Evolutionary conservation across 1,140 invertebrate genomes (phyloP).

Genomic region (Protaetia brevitarsis): DNA sequence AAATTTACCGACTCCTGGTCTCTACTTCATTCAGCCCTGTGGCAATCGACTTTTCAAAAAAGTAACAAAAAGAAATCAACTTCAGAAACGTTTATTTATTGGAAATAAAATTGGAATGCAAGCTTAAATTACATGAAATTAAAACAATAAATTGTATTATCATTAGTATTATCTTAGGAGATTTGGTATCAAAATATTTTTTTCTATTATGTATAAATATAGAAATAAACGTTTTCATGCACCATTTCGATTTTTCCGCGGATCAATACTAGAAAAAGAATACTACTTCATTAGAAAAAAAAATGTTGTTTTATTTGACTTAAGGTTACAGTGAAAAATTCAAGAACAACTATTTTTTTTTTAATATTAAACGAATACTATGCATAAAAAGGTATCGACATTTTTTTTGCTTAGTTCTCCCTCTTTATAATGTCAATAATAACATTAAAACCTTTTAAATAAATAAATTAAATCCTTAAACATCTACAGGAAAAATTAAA

Average conservation of each 20-base stretch:
- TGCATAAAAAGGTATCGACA: not conserved
- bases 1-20: too few species aligned
- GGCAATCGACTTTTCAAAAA: too few species aligned
- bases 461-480: constrained; percentile 16
- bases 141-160: not conserved
- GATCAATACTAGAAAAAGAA: not conserved
- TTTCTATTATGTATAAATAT: not conserved
- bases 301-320: not conserved
- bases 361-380: constrained; percentile 3
- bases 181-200: not conserved
- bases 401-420: too few species aligned
- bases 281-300: not conserved
- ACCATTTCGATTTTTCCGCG: not conserved
- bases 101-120: not conserved
- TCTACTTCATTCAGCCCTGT: too few species aligned
- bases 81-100: too few species aligned
- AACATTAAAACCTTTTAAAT: constrained; percentile 6
- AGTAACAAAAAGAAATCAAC: too few species aligned
- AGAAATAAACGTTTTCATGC: not conserved
- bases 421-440: not conserved
- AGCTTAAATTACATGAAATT: constrained; percentile 9
- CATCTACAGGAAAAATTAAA: constrained; percentile 9
- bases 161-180: constrained; percentile 3
- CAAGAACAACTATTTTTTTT: not conserved
- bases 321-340: not conserved